phyloP scores from a whole-genome alignment of 2,113 vertebrate genomes.

The Datnioides undecimradiatus region DNA sequence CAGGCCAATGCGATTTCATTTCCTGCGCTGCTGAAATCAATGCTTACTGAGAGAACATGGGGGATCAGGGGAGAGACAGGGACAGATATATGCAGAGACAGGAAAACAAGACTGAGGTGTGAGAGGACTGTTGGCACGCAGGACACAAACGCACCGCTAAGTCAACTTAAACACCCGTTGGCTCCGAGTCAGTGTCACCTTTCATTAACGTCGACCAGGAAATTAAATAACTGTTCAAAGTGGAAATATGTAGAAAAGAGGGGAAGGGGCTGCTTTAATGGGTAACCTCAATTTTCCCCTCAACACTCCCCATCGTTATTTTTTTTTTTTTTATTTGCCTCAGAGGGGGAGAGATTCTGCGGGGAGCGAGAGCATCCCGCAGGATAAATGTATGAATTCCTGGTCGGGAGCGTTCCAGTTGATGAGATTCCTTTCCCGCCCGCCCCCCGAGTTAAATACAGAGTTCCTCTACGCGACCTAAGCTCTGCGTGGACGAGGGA shows the following conservation, averaged over 20 bases:
- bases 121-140: constrained; percentile 56
- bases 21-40: constrained; percentile 82
- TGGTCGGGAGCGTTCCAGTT: constrained; percentile 34
- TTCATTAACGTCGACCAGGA: constrained; percentile 91
- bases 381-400: constrained; percentile 63
- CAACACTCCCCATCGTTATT: constrained; percentile 70
- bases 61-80: neutral
- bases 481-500: constrained; percentile 3
- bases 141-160: constrained; percentile 68
- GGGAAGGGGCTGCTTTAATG: constrained; percentile 76
- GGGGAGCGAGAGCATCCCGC: constrained; percentile 49
- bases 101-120: constrained; percentile 58
- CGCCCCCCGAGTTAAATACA: constrained; percentile 28
- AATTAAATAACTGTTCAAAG: constrained; percentile 90
- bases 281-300: constrained; percentile 86
- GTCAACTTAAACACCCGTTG: constrained; percentile 78
- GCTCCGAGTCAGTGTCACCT: constrained; percentile 86
- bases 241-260: constrained; percentile 87
- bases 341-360: constrained; percentile 41
- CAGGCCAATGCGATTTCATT: constrained; percentile 78
- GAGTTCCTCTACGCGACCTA: constrained; percentile 36
- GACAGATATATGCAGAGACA: constrained; percentile 50
- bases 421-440: constrained; percentile 43
- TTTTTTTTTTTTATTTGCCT: constrained; percentile 53
- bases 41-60: constrained; percentile 51